These are phyloP conservation scores for Ammodytes dubius DNA, from an alignment of 2,113 vertebrate genomes.

Conservation along the genomic window DNA sequence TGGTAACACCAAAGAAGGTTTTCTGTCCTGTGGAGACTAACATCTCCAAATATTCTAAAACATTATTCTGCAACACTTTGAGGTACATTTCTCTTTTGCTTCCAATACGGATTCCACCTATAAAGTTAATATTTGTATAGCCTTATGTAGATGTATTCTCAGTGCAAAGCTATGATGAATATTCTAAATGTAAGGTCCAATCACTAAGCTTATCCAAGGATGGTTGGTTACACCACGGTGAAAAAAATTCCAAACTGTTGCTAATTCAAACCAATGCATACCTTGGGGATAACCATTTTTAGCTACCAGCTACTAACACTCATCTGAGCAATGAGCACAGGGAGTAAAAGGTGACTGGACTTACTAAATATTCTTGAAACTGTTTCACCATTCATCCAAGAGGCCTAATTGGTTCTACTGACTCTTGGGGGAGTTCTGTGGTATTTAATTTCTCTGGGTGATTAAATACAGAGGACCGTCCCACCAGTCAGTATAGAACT, in stretches of 20 bases:
- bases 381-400: slow-evolving; percentile 46
- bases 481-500: slow-evolving; percentile 29
- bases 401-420: slow-evolving; percentile 55
- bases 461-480: slow-evolving; percentile 57
- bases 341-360: slow-evolving; percentile 2
- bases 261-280: not conserved
- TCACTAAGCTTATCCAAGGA: not conserved
- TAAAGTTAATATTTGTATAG: no score
- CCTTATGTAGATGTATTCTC: no score
- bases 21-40: not conserved
- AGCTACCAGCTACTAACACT: not conserved
- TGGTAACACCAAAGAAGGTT: not conserved
- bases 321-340: not conserved
- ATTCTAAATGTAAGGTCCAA: not conserved
- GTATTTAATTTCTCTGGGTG: slow-evolving; percentile 50
- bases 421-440: slow-evolving; percentile 50
- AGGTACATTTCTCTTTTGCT: not conserved
- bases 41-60: not conserved
- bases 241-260: not conserved
- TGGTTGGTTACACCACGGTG: not conserved
- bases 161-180: not conserved
- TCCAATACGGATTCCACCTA: not conserved
- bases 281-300: not conserved
- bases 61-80: not conserved
- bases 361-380: slow-evolving; percentile 26